Evolutionary conservation across 2,888 invertebrate genomes (phyloP), one percentile per base, ranked within the genome.

Genomic region (Ellobium chinense): DNA sequence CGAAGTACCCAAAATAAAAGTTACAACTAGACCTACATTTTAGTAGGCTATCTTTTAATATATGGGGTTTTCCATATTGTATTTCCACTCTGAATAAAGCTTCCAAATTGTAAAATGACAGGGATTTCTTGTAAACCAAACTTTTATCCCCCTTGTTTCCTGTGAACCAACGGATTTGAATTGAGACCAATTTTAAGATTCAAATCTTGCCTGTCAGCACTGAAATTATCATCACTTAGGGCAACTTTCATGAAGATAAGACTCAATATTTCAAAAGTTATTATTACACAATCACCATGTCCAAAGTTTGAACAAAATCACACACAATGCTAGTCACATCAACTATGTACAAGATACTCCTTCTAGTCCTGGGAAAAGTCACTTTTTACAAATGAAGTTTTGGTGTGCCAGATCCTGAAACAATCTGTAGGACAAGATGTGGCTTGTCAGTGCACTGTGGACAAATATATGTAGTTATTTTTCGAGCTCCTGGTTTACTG

Each of bases 381-480:
- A 27, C 3, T 63, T 9, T 29, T 12, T 18, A 31, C 63, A 63
- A 27, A 9, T 63, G 18, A 24, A 24, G 29, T 27, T n/a, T 36
- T 34, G 37, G 56, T 60, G 54, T 73, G 73, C 54, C 54, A 73
- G 56, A 36, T 54, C 29, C 29, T 58, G 58, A 73, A 73, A 27
- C 73, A 73, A 36, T 58, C 29, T 36, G 56, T 73, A 14, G 56
- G 12, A 34, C 60, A 60, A 58, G 73, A 24, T 73, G 58, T 3
- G 73, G 73, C 34, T 73, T 56, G 27, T 24, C 54, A 21, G 60
- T 21, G 58, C 73, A 58, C 9, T 27, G 27, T 18, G 31, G 18
- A 34, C 73, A 73, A n/a, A 58, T 24, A n/a, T 73, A 58, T 7
- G 56, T 14, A 21, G 58, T 34, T 54, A 56, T n/a, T 12, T 58